phyloP scores from a whole-genome alignment of 2,113 vertebrate species.

The Corythaixoides concolor region DNA sequence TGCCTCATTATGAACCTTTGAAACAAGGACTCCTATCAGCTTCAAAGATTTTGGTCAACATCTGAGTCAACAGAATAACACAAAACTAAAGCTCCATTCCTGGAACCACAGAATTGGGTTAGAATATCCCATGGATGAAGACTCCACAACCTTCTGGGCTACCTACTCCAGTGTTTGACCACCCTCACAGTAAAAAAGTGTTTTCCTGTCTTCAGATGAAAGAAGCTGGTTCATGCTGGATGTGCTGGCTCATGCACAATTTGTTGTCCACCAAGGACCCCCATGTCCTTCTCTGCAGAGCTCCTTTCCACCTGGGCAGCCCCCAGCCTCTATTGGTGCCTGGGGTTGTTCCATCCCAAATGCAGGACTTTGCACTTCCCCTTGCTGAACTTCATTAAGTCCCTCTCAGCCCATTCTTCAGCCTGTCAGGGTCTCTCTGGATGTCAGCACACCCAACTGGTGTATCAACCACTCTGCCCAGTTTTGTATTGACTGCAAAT shows the following conservation, averaged over 20 bases:
- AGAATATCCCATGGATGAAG: not conserved
- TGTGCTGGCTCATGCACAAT: too few species aligned
- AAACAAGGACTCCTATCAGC: not conserved
- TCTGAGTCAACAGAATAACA: not conserved
- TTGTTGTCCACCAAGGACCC: too few species aligned
- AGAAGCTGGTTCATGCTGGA: too few species aligned
- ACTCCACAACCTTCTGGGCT: not conserved
- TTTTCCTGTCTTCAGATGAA: not conserved
- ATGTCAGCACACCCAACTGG: too few species aligned
- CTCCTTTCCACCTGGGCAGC: too few species aligned
- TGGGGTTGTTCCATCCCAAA: too few species aligned
- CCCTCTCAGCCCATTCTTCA: too few species aligned
- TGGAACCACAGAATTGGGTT: not conserved
- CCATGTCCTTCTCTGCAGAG: too few species aligned
- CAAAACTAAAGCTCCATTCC: fast-evolving
- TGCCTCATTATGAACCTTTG: not conserved
- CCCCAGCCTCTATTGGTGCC: too few species aligned
- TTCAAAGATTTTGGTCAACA: not conserved
- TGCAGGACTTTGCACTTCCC: too few species aligned
- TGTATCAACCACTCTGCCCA: not conserved
- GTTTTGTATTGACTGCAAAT: not conserved
- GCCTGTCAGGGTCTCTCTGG: not conserved
- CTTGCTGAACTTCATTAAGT: too few species aligned
- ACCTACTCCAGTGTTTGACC: not conserved
- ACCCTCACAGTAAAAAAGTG: not conserved